These are phyloP conservation scores for Gymnobelideus leadbeateri DNA, from an alignment of 2,113 vertebrate species.

Conservation along the genomic window DNA sequence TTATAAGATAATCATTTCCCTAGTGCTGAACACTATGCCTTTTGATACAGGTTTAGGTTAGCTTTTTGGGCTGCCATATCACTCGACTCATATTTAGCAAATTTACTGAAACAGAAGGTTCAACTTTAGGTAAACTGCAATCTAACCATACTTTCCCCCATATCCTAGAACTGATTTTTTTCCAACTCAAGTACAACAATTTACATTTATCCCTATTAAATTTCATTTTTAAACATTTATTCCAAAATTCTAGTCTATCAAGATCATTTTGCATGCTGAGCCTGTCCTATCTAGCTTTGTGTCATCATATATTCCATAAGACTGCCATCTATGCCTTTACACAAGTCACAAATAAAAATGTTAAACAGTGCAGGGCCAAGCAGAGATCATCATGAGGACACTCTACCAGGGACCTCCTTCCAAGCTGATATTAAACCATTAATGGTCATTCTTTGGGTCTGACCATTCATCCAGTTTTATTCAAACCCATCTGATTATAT, in stretches of 20 bases:
- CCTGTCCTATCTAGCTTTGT: neutral
- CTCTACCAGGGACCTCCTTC: neutral
- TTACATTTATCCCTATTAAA: neutral
- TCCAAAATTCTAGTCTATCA: neutral
- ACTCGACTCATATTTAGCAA: neutral
- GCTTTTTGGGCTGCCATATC: neutral
- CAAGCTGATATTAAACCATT: too few species aligned
- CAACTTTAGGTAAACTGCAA: neutral
- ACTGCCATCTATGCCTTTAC: neutral
- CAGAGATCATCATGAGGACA: neutral
- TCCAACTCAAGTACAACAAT: neutral
- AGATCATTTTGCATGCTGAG: neutral
- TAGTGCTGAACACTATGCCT: neutral
- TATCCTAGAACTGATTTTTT: neutral
- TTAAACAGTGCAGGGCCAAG: neutral
- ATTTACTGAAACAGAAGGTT: neutral
- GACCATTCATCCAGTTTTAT: neutral
- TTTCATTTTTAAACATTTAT: neutral
- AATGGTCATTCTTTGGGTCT: neutral
- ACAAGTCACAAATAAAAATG: neutral
- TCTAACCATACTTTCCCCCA: neutral
- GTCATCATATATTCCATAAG: neutral
- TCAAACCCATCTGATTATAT: neutral
- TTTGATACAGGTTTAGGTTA: neutral
- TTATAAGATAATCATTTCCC: neutral